Conservation (phyloP, 2,797 vertebrate genomes). For the Pseudopleuronectes americanus region DNA sequence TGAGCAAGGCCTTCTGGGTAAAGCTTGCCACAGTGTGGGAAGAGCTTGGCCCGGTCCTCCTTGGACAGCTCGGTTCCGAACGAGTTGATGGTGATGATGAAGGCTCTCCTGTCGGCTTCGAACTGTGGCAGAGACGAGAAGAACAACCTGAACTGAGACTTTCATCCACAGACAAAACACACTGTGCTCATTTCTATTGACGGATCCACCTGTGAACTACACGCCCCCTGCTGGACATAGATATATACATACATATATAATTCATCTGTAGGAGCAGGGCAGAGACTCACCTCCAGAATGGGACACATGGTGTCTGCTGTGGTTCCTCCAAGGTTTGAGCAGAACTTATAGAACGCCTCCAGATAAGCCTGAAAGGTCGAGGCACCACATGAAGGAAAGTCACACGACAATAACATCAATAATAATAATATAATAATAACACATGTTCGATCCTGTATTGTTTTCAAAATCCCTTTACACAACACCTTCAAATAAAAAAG, state of each 20-base stretch:
- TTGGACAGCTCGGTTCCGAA: conserved; percentile 98
- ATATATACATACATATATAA: not conserved
- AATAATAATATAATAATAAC: not conserved
- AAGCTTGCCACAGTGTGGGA: conserved; percentile 97
- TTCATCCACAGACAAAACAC: no score
- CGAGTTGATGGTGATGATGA: conserved; percentile 99
- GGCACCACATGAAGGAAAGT: not conserved
- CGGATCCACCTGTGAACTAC: no score
- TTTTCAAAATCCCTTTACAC: not conserved
- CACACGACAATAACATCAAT: not conserved
- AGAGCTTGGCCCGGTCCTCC: conserved; percentile 97
- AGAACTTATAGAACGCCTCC: conserved; percentile 99
- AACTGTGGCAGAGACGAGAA: conserved; percentile 81
- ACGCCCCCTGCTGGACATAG: no score
- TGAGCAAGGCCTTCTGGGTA: conserved; percentile 98
- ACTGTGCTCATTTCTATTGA: no score
- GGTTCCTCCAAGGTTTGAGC: conserved; percentile 93
- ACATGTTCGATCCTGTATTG: not conserved
- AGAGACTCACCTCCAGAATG: conserved; percentile 91
- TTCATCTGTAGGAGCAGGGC: not conserved
- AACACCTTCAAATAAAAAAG: not conserved
- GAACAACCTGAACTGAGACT: not conserved
- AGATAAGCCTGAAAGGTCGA: conserved; percentile 89
- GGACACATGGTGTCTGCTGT: conserved; percentile 98
- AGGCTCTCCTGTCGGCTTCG: conserved; percentile 96